Conservation (phyloP, 2,797 vertebrate genomes). For the Dermochelys coriacea region DNA sequence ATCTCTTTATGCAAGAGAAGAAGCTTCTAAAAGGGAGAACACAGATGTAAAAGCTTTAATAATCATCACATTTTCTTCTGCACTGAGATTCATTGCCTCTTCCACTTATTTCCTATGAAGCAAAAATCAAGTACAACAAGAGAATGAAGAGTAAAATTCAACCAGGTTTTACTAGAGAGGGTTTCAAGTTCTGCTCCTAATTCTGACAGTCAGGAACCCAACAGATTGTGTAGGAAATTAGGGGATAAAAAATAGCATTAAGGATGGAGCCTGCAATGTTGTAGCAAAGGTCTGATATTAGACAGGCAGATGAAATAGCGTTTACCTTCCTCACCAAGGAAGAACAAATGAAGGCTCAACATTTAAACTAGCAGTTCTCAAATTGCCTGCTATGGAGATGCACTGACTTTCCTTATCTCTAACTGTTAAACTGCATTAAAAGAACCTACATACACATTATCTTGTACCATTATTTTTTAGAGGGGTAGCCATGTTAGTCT, state of each 20-base stretch:
- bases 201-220: not conserved
- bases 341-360: not conserved
- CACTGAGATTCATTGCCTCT: not conserved
- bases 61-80: not conserved
- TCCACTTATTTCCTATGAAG: not conserved
- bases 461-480: not conserved
- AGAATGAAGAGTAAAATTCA: not conserved
- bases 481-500: no score
- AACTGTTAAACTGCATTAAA: not conserved
- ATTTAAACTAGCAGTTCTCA: not conserved
- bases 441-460: not conserved
- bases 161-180: not conserved
- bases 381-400: not conserved
- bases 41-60: not conserved
- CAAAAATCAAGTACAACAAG: not conserved
- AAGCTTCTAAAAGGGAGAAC: not conserved
- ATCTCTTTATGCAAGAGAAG: not conserved
- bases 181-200: not conserved
- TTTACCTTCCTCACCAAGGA: not conserved
- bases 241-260: not conserved
- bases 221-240: not conserved
- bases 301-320: accelerated
- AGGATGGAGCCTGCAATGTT: not conserved
- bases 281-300: not conserved
- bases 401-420: not conserved